Evolutionary conservation across 2,888 invertebrate species (phyloP).

Genomic region (Mythimna albipuncta): DNA sequence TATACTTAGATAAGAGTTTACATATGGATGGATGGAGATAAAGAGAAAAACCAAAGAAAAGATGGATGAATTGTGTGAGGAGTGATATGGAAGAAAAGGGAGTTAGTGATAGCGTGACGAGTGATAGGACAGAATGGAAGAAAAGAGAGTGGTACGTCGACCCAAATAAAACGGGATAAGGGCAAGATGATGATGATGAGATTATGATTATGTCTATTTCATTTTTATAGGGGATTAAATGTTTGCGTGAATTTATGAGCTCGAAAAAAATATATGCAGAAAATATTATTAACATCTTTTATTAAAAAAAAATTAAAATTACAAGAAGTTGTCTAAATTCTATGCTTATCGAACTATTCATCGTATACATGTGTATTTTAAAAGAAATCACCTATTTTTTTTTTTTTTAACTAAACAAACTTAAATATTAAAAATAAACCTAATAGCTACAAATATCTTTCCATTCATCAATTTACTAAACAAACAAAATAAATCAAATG

Average conservation of each 20-base stretch:
- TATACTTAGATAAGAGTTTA: too few species aligned
- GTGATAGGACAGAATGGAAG: too few species aligned
- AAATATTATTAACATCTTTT: neutral
- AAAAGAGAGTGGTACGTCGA: too few species aligned
- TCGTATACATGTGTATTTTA: conserved; percentile 27
- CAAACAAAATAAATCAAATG: neutral
- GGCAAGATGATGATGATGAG: too few species aligned
- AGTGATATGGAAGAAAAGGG: too few species aligned
- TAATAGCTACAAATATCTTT: conserved; percentile 3
- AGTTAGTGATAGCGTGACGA: too few species aligned
- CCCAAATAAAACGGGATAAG: too few species aligned
- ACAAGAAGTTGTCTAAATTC: neutral
- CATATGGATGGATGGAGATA: too few species aligned
- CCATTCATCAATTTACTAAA: neutral
- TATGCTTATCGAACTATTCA: neutral
- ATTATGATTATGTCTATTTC: neutral
- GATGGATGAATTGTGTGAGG: too few species aligned
- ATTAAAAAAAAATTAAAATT: neutral
- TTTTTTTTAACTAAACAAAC: neutral
- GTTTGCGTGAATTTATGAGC: neutral
- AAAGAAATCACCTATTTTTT: neutral
- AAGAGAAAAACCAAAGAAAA: too few species aligned
- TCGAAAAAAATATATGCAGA: neutral
- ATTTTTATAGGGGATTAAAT: neutral
- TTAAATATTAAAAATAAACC: neutral